These are phyloP conservation scores for Oreochromis grahami DNA, from an alignment of 2,797 vertebrate species.

Conservation along the genomic window DNA sequence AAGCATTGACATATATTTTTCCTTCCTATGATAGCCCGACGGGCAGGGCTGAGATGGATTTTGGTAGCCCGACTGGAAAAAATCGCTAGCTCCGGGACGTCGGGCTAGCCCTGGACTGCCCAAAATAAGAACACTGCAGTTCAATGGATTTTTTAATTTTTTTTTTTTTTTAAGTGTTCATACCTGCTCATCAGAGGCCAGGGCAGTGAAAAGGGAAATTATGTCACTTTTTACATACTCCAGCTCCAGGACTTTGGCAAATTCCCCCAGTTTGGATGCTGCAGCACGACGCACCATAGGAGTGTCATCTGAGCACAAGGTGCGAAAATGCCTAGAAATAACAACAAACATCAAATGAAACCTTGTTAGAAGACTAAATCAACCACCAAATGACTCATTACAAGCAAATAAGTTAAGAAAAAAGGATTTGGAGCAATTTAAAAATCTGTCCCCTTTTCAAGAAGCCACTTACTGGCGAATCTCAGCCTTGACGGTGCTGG, in stretches of 20 bases:
- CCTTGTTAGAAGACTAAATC: background rate
- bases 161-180: background rate
- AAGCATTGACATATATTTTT: no score
- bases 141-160: background rate
- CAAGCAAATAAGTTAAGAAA: background rate
- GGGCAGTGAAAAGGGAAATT: conserved; percentile 84
- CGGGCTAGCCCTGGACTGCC: background rate
- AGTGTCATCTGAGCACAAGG: conserved; percentile 85
- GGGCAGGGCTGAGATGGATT: no score
- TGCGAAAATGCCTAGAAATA: conserved; percentile 80
- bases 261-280: conserved; percentile 85
- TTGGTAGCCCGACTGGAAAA: no score
- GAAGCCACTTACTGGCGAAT: conserved; percentile 81
- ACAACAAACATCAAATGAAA: background rate
- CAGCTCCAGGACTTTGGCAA: conserved; percentile 85
- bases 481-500: conserved; percentile 84
- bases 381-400: background rate
- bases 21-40: no score
- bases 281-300: conserved; percentile 87
- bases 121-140: background rate
- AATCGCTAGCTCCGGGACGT: no score
- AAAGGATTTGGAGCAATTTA: background rate
- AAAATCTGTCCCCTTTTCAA: background rate
- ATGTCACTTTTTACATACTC: conserved; percentile 88
- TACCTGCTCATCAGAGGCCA: conserved; percentile 88